Base-by-base conservation (phyloP, 2,797 vertebrate genomes). In the Thripadectes ignobilis region DNA sequence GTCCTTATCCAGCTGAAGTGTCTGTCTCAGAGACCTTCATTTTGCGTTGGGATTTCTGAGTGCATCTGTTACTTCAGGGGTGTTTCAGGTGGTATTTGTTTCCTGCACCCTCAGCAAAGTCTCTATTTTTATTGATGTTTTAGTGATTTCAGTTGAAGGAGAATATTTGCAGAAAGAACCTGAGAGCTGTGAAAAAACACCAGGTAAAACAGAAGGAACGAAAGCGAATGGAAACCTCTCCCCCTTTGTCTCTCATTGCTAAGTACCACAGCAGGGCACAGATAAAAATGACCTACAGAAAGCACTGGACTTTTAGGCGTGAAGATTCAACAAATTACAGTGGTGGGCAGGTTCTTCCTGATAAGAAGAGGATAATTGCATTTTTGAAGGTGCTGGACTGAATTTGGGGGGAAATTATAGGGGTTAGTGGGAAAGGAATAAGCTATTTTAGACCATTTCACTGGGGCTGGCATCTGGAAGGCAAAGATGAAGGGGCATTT, bases 391-490 rank as follows among this genome's bases (percentile, higher is more conserved):
- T 69, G 67, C 27, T 76, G 59, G 36, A 8, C 51, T 79, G 63
- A 82, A 55, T 87, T 89, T n/a, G 36, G 39, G 8, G 61, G 61
- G 55, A 16, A 66, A 38, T 69, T 73, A 6, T 0, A 26, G 71
- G 23, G 15, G 17, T 54, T 69, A 27, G 10, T 79, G 67, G 51
- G 49, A 65, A 73, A 58, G 78, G 16, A 79, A 12, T 5, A 43
- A 69, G n/a, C 2, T 22, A 8, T 52, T 36, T 65, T 4, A 63
- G 38, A 29, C 11, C 0, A 0, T 41, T 67, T 12, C 15, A 11
- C 18, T 67, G 52, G 36, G 54, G 49, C 9, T 80, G 69, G 39
- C 2, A 4, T 39, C 76, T 51, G 66, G 73, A 52, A 80, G 32
- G 43, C 19, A n/a, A 66, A 76, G 59, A 21, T 38, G n/a, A 76